Base-by-base conservation (phyloP, 1,140 invertebrate genomes). In the Hyposmocoma kahamanoa region DNA sequence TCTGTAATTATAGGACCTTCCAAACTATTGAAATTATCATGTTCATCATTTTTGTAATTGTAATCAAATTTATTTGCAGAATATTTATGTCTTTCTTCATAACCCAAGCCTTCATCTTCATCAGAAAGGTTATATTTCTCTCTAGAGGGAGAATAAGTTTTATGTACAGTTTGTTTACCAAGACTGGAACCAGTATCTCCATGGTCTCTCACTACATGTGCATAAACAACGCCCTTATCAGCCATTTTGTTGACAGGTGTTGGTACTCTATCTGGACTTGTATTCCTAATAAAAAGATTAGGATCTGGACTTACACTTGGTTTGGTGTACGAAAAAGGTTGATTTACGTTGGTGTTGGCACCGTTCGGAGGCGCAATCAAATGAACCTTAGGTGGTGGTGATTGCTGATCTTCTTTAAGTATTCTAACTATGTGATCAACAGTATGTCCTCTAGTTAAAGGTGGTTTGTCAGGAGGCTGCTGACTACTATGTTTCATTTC, bases 41-140 rank as follows among this genome's bases (percentile, higher is more conserved):
- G 67, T 3, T 61, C 56, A 47, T 72, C 73, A 47, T 65, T 72
- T 62, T 80, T 79, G 19, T 78, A 67, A 43, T 79, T 69, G 47
- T 82, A 85, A 20, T 81, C 69, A 53, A 70, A 76, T 32, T 59
- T 70, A 41, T 79, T 74, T 15, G 78, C 57, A 17, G 67, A 53
- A 62, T 77, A 72, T 63, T 86, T 65, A 50, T 80, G 61, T 62
- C 77, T 71, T 43, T 76, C 89, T 61, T 93, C 92, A 21, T 91
- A 89, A 6, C 92, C 92, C 0, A 94, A 68, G 0, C 92, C 92
- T 71, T 94, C 92, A 59, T 94, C 92, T 72, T 93, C 93, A 71
- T 94, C 92, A 17, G 90, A 92, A 53, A 90, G 68, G 41, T 81
- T 75, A 82, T 50, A 86, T 68, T 71, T 88, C 65, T 57, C 87